phyloP scores from a whole-genome alignment of 2,888 invertebrate genomes.

The Andrena hattorfiana region DNA sequence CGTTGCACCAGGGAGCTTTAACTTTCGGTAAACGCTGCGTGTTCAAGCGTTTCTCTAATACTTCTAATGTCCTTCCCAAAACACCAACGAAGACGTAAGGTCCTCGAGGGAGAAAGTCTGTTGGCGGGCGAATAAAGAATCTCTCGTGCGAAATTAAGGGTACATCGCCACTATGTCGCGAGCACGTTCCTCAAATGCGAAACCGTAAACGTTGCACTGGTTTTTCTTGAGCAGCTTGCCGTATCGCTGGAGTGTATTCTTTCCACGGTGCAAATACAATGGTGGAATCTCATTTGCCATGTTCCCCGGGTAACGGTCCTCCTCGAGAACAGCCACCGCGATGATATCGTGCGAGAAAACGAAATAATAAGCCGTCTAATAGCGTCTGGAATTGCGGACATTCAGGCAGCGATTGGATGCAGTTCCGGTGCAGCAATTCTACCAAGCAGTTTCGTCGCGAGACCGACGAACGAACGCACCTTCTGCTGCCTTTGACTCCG shows the following conservation, averaged over 20 bases:
- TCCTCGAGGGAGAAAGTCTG: not conserved
- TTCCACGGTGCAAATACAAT: constrained; percentile 59
- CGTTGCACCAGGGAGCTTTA: not conserved
- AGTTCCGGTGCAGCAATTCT: constrained; percentile 74
- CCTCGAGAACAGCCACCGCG: constrained; percentile 65
- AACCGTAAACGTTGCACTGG: constrained; percentile 28
- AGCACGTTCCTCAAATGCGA: constrained; percentile 16
- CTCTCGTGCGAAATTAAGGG: not conserved
- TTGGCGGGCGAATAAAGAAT: not conserved
- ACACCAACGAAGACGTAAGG: not conserved
- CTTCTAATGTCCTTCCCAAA: not conserved
- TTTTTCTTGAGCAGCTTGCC: constrained; percentile 45
- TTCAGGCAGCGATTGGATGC: constrained; percentile 80
- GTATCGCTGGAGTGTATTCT: constrained; percentile 62
- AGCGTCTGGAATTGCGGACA: constrained; percentile 79
- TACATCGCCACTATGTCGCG: not conserved
- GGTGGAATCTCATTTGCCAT: constrained; percentile 55
- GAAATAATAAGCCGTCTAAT: constrained; percentile 82
- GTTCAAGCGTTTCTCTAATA: not conserved
- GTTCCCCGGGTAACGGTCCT: constrained; percentile 65
- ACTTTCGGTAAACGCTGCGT: not conserved
- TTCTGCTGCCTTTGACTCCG: constrained; percentile 48
- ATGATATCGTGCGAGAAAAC: constrained; percentile 76
- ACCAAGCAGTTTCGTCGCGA: constrained; percentile 61
- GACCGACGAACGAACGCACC: constrained; percentile 39